Evolutionary conservation across 2,113 vertebrate genomes (phyloP), one percentile per base, ranked within the genome.

Genomic region (Podiceps cristatus): DNA sequence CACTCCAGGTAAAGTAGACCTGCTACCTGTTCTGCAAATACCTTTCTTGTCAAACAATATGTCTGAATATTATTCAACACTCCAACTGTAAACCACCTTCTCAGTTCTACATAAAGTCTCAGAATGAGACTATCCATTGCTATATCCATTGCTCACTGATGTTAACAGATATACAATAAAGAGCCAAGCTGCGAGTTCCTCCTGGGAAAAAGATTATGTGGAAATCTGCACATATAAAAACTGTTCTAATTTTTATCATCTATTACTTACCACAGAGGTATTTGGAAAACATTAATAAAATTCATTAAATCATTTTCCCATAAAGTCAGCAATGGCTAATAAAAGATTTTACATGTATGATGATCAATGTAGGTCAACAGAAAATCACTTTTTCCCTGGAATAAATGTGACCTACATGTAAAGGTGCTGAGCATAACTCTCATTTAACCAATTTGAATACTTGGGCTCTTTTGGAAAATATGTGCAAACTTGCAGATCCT

Each of bases 1-100:
- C 33, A 37, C 27, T 35, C 40, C 13, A 74, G 42, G 23, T 11
- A 40, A 49, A 76, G 37, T n/a, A 47, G 27, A 35, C 13, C 22
- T 35, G 8, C 33, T 50, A 78, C 33, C 35, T 56, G 7, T 56
- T 69, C 69, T 62, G 52, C 64, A 68, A 73, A 76, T 31, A 60
- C 8, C 8, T 31, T 53, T 72, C 33, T 47, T 0, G 0, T 28
- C 23, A 33, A 82, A 45, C 27, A 58, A 14, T 1, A 2, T 5
- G 7, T 28, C 58, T 76, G 24, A 79, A 35, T 62, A 69, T 56
- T 50, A 44, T 27, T 62, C 67, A 71, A 31, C 6, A 16, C 12
- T 20, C 52, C 31, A 7, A 47, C 12, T 11, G 23, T 29, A 40
- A 59, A 42, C 9, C 71, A 49, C 2, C 15, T 59, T 75, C 58